Evolutionary conservation across 2,113 vertebrate species (phyloP), one percentile per base, ranked within the genome.

Genomic region (Jacana jacana): DNA sequence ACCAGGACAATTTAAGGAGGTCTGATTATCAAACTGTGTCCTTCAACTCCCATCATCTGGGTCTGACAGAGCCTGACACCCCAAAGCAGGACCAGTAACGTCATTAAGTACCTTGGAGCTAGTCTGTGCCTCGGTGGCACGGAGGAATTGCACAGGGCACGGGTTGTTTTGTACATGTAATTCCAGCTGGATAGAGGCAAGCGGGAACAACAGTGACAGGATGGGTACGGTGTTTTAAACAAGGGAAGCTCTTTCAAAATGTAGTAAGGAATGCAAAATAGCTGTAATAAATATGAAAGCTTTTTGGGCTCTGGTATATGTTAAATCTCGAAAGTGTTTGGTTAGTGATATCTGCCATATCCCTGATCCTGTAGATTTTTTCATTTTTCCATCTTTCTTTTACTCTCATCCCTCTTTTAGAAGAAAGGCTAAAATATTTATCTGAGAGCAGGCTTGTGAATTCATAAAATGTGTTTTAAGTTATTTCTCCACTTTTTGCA

Each of bases 381-480:
- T 91, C 11, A 44, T 91, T 93, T 91, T 57, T 77, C 28, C 3
- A 12, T 79, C 39, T 89, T 86, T 77, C 68, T 91, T 81, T 52
- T 28, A 71, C 12, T 71, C 64, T 75, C 48, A 68, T 2, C 11
- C 22, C 37, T 88, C 46, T 81, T 81, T 91, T 49, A 86, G 60
- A 77, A 86, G n/a, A 81, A 94, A 55, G 20, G n/a, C 63, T 91
- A 42, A 92, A 96, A 93, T 89, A 93, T 88, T 96, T 81, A 46
- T 90, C 73, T 86, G 51, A 13, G 65, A 91, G 75, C 23, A 79
- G 39, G 49, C 22, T 87, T 49, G 22, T 31, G 28, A 79, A 69
- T 86, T 84, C 13, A 65, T 86, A 88, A 95, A 91, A 65, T 71
- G 44, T 2, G 4, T 78, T 95, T 91, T n/a, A 78, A 66, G 40